Percentiles rank a stretch among this genome's conserved stretches.
phyloP scores from a whole-genome alignment of 1,140 invertebrate genomes.

The Melitaea cinxia region DNA sequence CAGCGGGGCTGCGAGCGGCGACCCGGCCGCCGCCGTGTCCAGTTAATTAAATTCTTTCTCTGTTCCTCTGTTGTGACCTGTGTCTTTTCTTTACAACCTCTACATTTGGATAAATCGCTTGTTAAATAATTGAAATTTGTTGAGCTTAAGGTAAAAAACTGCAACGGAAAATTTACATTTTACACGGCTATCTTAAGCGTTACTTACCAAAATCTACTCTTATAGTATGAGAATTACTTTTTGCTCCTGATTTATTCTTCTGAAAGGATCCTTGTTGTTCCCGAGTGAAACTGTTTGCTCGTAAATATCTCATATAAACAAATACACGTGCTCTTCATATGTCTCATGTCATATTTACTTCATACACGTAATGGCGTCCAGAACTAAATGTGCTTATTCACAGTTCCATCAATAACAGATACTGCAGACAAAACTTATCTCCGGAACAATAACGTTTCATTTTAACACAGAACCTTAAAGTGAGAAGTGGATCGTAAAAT shows the following conservation, averaged over 20 bases:
- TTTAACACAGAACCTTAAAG: conserved; percentile 37
- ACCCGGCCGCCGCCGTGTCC: not conserved
- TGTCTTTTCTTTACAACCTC: conserved; percentile 5
- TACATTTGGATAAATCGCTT: conserved; percentile 14
- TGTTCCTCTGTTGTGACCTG: conserved; percentile 10
- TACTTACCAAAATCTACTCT: too few species aligned
- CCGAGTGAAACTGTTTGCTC: too few species aligned
- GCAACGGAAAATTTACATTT: too few species aligned
- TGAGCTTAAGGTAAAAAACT: too few species aligned
- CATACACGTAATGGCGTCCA: not conserved
- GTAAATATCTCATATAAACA: too few species aligned
- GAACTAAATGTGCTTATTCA: not conserved
- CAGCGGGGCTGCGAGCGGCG: not conserved
- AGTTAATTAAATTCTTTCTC: conserved; percentile 35
- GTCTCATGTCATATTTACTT: too few species aligned
- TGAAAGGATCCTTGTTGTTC: too few species aligned
- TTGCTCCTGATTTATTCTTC: too few species aligned
- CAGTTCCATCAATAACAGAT: not conserved
- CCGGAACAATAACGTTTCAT: conserved; percentile 27
- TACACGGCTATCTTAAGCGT: too few species aligned
- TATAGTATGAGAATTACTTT: too few species aligned
- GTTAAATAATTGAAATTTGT: conserved; percentile 16
- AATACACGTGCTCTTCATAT: too few species aligned
- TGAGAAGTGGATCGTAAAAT: conserved; percentile 42
- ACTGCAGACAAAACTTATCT: conserved; percentile 7